Conservation (phyloP, 2,888 invertebrate species). For the Callimorpha dominula region DNA sequence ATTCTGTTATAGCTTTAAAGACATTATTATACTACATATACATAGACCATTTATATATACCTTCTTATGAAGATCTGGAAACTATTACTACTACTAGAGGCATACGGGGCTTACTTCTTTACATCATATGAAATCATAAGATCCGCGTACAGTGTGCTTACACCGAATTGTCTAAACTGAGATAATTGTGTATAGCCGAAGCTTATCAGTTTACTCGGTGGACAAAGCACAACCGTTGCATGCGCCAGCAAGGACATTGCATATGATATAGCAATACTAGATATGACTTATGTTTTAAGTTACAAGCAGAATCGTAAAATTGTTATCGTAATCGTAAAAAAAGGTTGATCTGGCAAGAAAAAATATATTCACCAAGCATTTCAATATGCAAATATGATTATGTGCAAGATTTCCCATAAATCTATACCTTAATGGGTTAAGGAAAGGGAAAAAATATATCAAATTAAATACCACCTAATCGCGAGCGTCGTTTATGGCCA, state of each 20-base stretch:
- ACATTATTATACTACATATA: too few species aligned
- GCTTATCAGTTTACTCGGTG: constrained; percentile 76
- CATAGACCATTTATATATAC: neutral
- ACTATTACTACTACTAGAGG: neutral
- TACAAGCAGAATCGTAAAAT: neutral
- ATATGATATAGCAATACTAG: constrained; percentile 64
- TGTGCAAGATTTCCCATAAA: too few species aligned
- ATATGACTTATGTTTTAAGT: constrained; percentile 43
- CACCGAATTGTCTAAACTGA: constrained; percentile 56
- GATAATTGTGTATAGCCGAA: constrained; percentile 60
- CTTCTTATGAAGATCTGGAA: neutral
- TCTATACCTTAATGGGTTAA: neutral
- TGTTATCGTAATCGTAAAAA: too few species aligned
- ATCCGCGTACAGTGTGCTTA: constrained; percentile 15
- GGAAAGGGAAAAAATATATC: neutral
- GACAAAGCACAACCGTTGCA: constrained; percentile 81
- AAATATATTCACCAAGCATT: neutral
- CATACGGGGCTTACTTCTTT: neutral
- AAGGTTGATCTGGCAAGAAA: neutral
- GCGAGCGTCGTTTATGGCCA: too few species aligned
- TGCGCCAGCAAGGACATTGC: constrained; percentile 80
- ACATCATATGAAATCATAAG: constrained; percentile 15
- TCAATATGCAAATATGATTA: neutral
- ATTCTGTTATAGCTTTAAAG: neutral
- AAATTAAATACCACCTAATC: too few species aligned